These are phyloP conservation scores for Hemicentrotus pulcherrimus DNA, from an alignment of 35 echinoderm and acorn worm species.

Conservation along the genomic window DNA sequence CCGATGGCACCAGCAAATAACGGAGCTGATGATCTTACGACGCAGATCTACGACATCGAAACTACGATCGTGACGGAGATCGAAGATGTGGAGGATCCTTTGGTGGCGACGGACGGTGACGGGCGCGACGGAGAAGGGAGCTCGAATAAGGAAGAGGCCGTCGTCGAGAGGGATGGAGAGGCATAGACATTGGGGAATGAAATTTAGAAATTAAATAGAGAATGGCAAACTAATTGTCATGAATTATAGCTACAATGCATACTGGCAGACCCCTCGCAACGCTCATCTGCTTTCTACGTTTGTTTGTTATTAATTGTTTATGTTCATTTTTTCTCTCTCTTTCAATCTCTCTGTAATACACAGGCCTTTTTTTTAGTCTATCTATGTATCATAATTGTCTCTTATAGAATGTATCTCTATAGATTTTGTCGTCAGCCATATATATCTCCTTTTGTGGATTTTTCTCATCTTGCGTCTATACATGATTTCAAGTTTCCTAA, in stretches of 20 bases:
- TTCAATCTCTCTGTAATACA: too few relatives aligned
- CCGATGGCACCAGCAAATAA: background rate
- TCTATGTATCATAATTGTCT: too few relatives aligned
- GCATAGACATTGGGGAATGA: background rate
- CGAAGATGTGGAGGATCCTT: background rate
- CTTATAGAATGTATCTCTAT: too few relatives aligned
- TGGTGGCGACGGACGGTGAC: background rate
- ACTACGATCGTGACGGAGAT: background rate
- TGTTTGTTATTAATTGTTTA: too few relatives aligned
- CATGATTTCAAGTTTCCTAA: too few relatives aligned
- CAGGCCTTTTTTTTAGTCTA: too few relatives aligned
- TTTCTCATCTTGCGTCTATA: too few relatives aligned
- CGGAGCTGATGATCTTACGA: background rate
- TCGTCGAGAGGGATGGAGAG: background rate
- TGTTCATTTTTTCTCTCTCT: too few relatives aligned
- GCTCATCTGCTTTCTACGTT: background rate
- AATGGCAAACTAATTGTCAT: background rate
- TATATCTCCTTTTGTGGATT: too few relatives aligned
- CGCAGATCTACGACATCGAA: background rate
- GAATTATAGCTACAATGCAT: background rate
- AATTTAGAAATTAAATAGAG: background rate
- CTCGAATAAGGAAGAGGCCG: background rate
- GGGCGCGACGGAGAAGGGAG: background rate
- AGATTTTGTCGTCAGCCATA: too few relatives aligned
- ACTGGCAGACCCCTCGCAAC: background rate